phyloP scores from a whole-genome alignment of 1,140 invertebrate species.

The Arion vulgaris region DNA sequence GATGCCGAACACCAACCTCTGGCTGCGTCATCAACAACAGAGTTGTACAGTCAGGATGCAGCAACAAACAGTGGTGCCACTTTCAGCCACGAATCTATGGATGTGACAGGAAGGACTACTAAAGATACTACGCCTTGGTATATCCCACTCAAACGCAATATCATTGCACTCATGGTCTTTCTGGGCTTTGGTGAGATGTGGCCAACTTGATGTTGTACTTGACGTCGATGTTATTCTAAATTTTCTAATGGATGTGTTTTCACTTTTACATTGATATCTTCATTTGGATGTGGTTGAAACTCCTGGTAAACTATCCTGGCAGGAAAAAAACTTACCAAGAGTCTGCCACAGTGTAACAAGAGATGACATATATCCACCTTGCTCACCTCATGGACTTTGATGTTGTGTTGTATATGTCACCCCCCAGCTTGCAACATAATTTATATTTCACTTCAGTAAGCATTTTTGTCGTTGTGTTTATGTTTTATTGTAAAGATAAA shows the following conservation, averaged over 20 bases:
- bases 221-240: neutral
- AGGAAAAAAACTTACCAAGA: neutral
- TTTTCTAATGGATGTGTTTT: neutral
- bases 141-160: conserved; percentile 62
- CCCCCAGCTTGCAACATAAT: neutral
- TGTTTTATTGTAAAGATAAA: too few relatives aligned
- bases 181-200: conserved; percentile 62
- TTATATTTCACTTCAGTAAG: neutral
- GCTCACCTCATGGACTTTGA: neutral
- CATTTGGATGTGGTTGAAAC: neutral
- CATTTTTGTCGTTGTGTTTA: neutral
- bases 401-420: conserved; percentile 6
- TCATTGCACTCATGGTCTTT: conserved; percentile 66
- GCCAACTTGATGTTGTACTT: conserved; percentile 7
- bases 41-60: conserved; percentile 31
- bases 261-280: neutral
- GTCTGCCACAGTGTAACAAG: neutral
- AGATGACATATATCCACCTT: neutral
- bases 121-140: conserved; percentile 27
- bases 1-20: conserved; percentile 44
- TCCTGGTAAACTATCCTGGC: neutral
- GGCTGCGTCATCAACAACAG: conserved; percentile 28
- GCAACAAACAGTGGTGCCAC: conserved; percentile 24
- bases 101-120: neutral
- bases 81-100: conserved; percentile 45